Evolutionary conservation across 2,113 vertebrate species (phyloP).

Genomic region (Orcinus orca): DNA sequence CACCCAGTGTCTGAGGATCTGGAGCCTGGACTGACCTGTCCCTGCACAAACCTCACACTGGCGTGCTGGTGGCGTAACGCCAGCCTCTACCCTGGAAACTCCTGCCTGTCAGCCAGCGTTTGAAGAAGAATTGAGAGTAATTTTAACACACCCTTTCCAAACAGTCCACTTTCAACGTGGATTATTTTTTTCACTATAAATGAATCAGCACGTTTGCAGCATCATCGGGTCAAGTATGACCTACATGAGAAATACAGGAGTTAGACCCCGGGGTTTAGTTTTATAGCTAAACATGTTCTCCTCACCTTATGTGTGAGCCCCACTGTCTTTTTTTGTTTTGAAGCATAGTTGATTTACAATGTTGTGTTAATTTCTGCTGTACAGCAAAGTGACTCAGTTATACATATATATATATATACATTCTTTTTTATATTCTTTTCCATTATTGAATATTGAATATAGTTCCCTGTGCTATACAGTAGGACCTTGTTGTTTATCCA

Average conservation of each 20-base stretch:
- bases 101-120: neutral
- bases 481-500: no score
- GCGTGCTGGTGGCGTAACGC: neutral
- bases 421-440: no score
- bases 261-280: no score
- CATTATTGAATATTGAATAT: no score
- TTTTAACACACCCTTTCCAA: neutral
- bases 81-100: neutral
- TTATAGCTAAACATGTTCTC: rapidly evolving
- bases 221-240: rapidly evolving
- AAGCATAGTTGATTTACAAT: no score
- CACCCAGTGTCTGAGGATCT: no score
- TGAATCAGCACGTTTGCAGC: neutral
- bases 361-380: no score
- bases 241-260: neutral
- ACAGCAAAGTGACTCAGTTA: no score
- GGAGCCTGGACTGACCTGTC: rapidly evolving
- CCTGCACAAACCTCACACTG: rapidly evolving
- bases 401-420: no score
- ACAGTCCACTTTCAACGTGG: neutral
- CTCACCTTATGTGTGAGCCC: rapidly evolving
- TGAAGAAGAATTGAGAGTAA: neutral
- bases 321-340: no score
- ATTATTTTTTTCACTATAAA: neutral
- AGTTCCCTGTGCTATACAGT: no score